A percentile compares a stretch with the other conserved stretches of the same genome.
Evolutionary conservation across 2,797 vertebrate genomes (phyloP).

Genomic region (Alca torda): DNA sequence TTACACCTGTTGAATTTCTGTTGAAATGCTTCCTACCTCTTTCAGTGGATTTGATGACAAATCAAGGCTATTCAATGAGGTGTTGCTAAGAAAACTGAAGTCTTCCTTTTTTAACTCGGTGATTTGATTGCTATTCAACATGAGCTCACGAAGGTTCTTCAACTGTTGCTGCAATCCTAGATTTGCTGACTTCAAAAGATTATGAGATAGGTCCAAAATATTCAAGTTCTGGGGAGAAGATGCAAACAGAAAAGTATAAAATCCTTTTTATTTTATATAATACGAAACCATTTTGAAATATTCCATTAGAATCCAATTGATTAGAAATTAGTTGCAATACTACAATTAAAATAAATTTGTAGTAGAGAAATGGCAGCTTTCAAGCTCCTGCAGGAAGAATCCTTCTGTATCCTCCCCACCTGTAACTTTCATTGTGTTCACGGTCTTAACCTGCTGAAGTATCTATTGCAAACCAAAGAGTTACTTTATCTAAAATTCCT

Average conservation of each 20-base stretch:
- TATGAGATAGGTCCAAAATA: conserved; percentile 87
- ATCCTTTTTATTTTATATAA: background rate
- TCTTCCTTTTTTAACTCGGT: conserved; percentile 78
- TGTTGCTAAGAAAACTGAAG: conserved; percentile 83
- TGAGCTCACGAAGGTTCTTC: conserved; percentile 80
- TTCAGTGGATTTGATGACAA: conserved; percentile 84
- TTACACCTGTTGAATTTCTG: background rate
- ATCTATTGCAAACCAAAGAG: background rate
- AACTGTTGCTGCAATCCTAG: conserved; percentile 84
- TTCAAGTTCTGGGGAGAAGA: conserved; percentile 79
- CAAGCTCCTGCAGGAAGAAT: background rate
- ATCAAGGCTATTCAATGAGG: conserved; percentile 81
- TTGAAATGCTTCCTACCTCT: conserved; percentile 76
- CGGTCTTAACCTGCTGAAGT: background rate
- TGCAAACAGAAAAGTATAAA: background rate
- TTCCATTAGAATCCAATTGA: background rate
- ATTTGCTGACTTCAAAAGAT: conserved; percentile 81
- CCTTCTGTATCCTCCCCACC: background rate
- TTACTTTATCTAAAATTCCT: background rate
- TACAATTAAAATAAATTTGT: background rate
- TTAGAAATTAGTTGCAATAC: background rate
- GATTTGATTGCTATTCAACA: conserved; percentile 81
- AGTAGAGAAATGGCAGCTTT: background rate
- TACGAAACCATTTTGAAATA: background rate
- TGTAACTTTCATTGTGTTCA: background rate